Evolutionary conservation across 2,888 invertebrate genomes (phyloP), one percentile per base, ranked within the genome.

Genomic region (Tipula vernalis): DNA sequence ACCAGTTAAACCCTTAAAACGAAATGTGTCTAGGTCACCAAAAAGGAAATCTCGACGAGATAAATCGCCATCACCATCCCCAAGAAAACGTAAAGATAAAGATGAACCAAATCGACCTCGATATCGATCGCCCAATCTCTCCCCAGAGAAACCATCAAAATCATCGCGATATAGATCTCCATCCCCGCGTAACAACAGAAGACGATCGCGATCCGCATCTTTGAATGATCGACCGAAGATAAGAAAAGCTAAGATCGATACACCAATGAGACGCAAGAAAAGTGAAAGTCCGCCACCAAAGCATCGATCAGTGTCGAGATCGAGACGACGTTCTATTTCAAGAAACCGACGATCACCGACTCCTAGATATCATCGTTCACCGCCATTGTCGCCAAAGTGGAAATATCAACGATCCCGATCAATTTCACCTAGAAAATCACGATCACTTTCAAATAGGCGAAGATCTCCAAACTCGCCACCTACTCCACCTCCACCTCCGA

Each of bases 1-100:
- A 10, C 87, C 41, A 42, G 88, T 86, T 57, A 89, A 87, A 86
- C 85, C 86, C 36, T 13, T 71, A 15, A 88, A 87, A 87, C 86
- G 44, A 8, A 88, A 88, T 1, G 87, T 83, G 71, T 88, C 89
- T 6, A 87, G 88, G 28, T 10, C 87, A 6, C 87, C 87, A 47
- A 87, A 87, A 6, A 88, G 71, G 15, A 28, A 85, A 47, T 86
- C 86, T 28, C 88, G 85, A 5, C 18, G 85, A 0, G 36, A 84
- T 39, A 42, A 18, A 42, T 42, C 85, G 6, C 85, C 85, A 3
- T 85, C 85, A 2, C 44, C 44, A 18, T 18, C 44, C 1, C 44
- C 28, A 13, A 15, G 18, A 18, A 85, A 42, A 44, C 12, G 36
- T 8, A 84, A 84, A 84, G 84, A 39, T 15, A 84, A 84, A n/a